phyloP scores from a whole-genome alignment of 2,113 vertebrate genomes.

The Crotalus horridus region DNA sequence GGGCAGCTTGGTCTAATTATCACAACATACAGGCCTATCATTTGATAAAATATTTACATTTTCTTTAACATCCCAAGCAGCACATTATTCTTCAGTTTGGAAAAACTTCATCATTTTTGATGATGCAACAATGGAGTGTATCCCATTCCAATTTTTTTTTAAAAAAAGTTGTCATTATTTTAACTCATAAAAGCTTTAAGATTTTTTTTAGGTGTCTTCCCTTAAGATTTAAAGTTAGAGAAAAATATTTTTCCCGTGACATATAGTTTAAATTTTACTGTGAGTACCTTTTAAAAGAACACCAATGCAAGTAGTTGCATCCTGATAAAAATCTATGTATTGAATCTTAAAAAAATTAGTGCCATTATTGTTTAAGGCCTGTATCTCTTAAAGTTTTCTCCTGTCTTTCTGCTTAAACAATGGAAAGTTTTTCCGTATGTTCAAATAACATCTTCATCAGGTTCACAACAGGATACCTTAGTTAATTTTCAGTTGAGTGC shows the following conservation, averaged over 20 bases:
- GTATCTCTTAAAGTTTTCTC: constrained; percentile 66
- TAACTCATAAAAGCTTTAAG: neutral
- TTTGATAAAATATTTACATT: neutral
- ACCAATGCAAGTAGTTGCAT: constrained; percentile 69
- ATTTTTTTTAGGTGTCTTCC: neutral
- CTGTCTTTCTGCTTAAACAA: constrained; percentile 82
- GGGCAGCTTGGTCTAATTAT: neutral
- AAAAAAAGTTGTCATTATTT: neutral
- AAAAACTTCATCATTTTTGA: neutral
- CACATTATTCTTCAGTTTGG: neutral
- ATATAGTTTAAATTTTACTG: constrained; percentile 61
- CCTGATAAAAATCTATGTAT: constrained; percentile 74
- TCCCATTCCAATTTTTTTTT: neutral
- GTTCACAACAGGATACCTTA: constrained; percentile 93
- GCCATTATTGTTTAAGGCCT: constrained; percentile 78
- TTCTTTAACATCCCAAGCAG: neutral
- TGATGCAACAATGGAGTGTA: neutral
- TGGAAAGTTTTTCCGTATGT: constrained; percentile 92
- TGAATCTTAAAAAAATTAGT: constrained; percentile 86
- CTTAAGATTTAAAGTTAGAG: neutral
- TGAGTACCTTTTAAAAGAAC: constrained; percentile 78
- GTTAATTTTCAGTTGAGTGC: constrained; percentile 96
- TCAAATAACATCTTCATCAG: constrained; percentile 97
- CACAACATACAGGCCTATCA: neutral
- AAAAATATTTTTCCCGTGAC: constrained; percentile 17